Evolutionary conservation across 2,113 vertebrate species (phyloP).

Genomic region (Macquaria ambigua): DNA sequence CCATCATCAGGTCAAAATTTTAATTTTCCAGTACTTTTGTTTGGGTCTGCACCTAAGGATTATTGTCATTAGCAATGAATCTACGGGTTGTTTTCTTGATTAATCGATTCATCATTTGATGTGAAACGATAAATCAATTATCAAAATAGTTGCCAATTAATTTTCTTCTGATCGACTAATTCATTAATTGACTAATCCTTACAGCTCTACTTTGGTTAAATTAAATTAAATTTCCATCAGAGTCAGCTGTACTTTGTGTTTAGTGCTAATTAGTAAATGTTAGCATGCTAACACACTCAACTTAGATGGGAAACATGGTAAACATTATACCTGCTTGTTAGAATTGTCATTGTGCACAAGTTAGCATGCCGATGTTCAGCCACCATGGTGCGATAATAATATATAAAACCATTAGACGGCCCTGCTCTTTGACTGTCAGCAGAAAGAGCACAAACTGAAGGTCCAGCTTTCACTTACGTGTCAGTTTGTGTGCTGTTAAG

Average conservation of each 20-base stretch:
- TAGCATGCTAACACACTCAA: neutral
- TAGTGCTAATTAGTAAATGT: neutral
- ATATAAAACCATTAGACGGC: neutral
- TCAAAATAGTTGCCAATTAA: neutral
- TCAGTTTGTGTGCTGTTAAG: conserved; percentile 3
- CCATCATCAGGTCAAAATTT: no score
- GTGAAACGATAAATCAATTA: no score
- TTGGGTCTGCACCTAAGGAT: no score
- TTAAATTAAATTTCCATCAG: neutral
- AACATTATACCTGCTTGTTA: neutral
- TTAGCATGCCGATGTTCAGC: no score
- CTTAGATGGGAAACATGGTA: neutral
- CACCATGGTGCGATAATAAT: neutral
- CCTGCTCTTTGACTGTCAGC: neutral
- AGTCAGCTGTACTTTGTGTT: neutral
- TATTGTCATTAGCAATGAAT: neutral
- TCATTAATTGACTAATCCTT: neutral
- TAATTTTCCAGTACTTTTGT: no score
- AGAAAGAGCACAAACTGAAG: neutral
- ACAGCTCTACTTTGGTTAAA: neutral
- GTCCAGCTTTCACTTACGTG: neutral
- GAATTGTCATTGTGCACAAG: no score
- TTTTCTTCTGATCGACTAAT: neutral
- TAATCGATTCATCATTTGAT: neutral
- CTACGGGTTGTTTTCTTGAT: neutral